These are phyloP conservation scores for Coreius guichenoti DNA, from an alignment of 2,797 vertebrate species.

Conservation along the genomic window DNA sequence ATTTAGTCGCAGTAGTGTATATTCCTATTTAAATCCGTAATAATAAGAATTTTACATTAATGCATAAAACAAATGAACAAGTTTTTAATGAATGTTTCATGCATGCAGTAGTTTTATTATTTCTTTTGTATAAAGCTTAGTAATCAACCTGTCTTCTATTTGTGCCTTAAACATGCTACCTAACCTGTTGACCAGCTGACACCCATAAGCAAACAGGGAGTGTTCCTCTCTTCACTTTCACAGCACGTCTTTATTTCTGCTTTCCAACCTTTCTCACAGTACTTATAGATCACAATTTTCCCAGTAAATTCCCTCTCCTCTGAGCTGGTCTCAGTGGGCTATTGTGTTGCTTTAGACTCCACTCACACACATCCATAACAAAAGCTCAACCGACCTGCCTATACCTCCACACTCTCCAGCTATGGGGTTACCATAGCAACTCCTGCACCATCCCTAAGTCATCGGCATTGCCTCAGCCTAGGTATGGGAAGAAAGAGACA, in stretches of 20 bases:
- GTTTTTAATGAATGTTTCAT: neutral
- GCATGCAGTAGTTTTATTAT: neutral
- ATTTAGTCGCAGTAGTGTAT: too few species aligned
- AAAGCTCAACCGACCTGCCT: constrained; percentile 31
- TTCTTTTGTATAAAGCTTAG: neutral
- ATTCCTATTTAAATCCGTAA: neutral
- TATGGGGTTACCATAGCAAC: constrained; percentile 56
- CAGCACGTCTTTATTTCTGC: neutral
- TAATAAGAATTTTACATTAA: neutral
- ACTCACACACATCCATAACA: constrained; percentile 36
- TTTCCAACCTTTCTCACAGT: constrained; percentile 26
- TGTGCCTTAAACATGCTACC: neutral
- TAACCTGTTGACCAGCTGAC: constrained; percentile 15
- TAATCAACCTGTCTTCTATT: neutral
- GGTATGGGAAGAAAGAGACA: neutral
- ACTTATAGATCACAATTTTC: constrained; percentile 22
- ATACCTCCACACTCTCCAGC: constrained; percentile 16
- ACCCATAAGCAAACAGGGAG: constrained; percentile 5
- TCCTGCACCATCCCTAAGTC: constrained; percentile 30
- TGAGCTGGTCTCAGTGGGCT: constrained; percentile 20
- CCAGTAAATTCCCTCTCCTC: constrained; percentile 18
- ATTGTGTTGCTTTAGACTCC: constrained; percentile 32
- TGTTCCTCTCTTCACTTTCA: constrained; percentile 19
- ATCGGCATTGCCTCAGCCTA: neutral
- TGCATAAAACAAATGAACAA: neutral